Evolutionary conservation across 1,140 invertebrate genomes (phyloP), one percentile per base, ranked within the genome.

Genomic region (Drosophila varians): DNA sequence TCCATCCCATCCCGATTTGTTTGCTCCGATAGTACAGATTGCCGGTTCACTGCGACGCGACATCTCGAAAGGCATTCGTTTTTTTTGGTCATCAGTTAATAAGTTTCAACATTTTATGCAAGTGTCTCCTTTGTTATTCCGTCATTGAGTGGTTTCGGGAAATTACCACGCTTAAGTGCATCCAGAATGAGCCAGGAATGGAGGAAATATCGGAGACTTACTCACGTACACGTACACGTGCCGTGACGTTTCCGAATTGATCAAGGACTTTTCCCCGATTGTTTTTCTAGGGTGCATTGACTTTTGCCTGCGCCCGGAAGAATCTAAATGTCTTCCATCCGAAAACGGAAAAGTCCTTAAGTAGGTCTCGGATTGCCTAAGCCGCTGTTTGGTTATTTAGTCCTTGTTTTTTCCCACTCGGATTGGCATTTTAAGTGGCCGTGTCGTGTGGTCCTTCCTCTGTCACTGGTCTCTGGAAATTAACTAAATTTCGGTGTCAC

Each of bases 41-140:
- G 45, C 51, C 65, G 25, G 34, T 47, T 42, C 47, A 40, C 69
- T 42, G 1, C 38, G 57, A 23, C 52, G 43, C 68, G 60, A 77
- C 65, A 71, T 34, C 26, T 45, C 16, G 26, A 36, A 57, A 36
- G 21, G 4, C 4, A 21, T 21, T 19, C n/a, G 68, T 38, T 69
- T 70, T 82, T 69, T 75, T 76, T 66, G 66, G 43, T 57, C 72
- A 76, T 25, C 77, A 80, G 80, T 86, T 84, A 84, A 84, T 84
- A 84, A 86, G 77, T 84, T 80, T 80, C 80, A 76, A 84, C 82
- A 84, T 84, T 84, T 84, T 84, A 86, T 84, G 80, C 80, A 84
- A 84, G 80, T 84, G 80, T 74, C 61, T 62, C 68, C 57, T 61
- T 65, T 53, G 31, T 21, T 43, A 42, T 28, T 9, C 71, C 62